These are phyloP conservation scores for Diogma glabrata DNA, from an alignment of 2,888 invertebrate species.

Conservation along the genomic window DNA sequence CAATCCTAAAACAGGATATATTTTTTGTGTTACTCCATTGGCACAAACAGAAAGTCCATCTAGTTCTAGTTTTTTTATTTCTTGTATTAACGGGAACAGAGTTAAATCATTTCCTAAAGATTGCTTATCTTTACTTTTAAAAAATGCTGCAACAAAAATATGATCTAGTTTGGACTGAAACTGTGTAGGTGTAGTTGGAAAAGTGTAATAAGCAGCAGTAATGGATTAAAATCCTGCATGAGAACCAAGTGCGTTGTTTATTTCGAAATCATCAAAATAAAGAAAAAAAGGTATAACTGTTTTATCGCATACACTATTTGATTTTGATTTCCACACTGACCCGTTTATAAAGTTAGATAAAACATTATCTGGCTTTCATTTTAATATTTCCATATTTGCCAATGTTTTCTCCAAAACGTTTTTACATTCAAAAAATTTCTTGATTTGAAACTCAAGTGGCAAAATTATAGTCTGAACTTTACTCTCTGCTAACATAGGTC, in stretches of 20 bases:
- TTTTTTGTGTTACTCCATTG: not conserved
- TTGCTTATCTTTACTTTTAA: not conserved
- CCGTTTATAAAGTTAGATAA: not conserved
- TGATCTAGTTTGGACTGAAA: not conserved
- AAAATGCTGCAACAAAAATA: not conserved
- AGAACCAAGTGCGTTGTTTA: not conserved
- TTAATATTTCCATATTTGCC: not conserved
- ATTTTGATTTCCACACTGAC: not conserved
- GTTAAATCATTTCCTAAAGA: not conserved
- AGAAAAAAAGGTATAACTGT: not conserved
- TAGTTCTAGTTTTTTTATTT: not conserved
- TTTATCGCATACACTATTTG: not conserved
- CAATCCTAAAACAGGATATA: no score
- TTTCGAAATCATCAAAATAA: slow-evolving; percentile 3
- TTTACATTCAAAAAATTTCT: not conserved
- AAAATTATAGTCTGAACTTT: not conserved
- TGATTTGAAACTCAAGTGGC: not conserved
- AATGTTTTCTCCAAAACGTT: not conserved
- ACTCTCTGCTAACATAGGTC: not conserved
- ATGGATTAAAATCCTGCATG: not conserved
- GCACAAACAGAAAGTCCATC: not conserved
- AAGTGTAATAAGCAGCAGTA: not conserved
- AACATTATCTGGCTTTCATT: not conserved
- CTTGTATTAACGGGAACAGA: not conserved
- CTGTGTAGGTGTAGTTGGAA: not conserved